Base-by-base conservation (phyloP, 2,888 invertebrate genomes). In the Ophonus ardosiacus region DNA sequence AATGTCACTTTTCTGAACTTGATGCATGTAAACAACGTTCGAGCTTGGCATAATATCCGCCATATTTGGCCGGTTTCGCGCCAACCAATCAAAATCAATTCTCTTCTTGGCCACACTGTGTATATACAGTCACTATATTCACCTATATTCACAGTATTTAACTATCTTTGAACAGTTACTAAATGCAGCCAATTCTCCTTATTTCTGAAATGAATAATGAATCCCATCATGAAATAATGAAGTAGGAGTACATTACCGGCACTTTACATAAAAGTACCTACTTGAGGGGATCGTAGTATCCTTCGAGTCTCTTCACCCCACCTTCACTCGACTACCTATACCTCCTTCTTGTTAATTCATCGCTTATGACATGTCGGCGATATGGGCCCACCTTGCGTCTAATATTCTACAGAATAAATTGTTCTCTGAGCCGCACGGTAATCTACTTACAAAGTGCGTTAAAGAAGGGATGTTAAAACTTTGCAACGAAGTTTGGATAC, bases 381-480 rank as follows among this genome's bases (percentile, higher is more conserved):
- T 68, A 68, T 68, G 40, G 68, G 68, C 38, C 78, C 59, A 56
- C 10, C 59, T 15, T 79, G 51, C 38, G 24, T 15, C 65, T 81
- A 65, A 81, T 65, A 81, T 81, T 65, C 63, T 51, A 17, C 63
- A 24, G 81, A 81, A 81, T 81, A 81, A 81, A 81, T 81, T 81
- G 81, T 81, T 63, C 68, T 43, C 65, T 81, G 63, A 57, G 71
- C 82, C 82, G 61, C 43, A 71, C 56, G 38, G 31, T 82, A 82
- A 82, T 82, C 71, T 82, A 82, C 82, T 71, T 82, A 74, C 71
- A 63, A 81, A 81, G 51, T 81, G 81, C 81, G 81, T 81, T 65
- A 59, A 81, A 82, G 71, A 82, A 82, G 79, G 38, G 79, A 59
- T 82, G 82, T 82, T 71, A 71, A 82, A 82, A 74, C 65, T 81